These are phyloP conservation scores for Nasonia longicornis DNA, from an alignment of 1,140 invertebrate genomes.

Conservation along the genomic window DNA sequence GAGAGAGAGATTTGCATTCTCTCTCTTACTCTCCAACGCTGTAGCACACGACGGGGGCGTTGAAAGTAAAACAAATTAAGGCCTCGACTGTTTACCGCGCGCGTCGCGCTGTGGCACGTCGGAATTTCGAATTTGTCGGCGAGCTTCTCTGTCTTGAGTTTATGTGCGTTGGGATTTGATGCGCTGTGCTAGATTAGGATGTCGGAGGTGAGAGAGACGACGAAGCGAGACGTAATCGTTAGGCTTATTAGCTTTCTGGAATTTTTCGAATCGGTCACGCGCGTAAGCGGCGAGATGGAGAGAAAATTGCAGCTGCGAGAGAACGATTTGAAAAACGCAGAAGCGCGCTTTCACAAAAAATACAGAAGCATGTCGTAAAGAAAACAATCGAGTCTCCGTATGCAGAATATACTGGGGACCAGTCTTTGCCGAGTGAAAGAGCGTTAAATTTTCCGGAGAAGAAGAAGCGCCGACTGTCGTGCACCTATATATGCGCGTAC, in stretches of 20 bases:
- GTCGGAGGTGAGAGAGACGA: not conserved
- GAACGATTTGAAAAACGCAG: not conserved
- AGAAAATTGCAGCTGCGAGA: no score
- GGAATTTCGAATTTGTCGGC: not conserved
- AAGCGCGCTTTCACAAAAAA: not conserved
- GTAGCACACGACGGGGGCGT: not conserved
- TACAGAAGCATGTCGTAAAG: not conserved
- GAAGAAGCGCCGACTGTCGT: not conserved
- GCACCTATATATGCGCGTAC: not conserved
- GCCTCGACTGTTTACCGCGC: not conserved
- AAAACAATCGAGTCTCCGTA: not conserved
- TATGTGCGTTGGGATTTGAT: not conserved
- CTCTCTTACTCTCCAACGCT: not conserved
- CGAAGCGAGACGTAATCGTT: not conserved
- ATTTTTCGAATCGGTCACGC: no score
- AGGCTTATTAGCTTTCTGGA: not conserved
- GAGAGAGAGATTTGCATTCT: conserved; percentile 26
- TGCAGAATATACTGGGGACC: not conserved
- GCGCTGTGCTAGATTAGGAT: not conserved
- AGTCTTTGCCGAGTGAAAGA: not conserved
- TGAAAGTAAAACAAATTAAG: conserved; percentile 33
- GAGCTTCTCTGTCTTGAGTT: not conserved
- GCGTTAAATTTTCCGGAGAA: not conserved
- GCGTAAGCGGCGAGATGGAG: no score
- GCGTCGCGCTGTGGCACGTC: not conserved